Base-by-base conservation (phyloP, 2,888 invertebrate species). In the Sinopyrophorus schimmeli region DNA sequence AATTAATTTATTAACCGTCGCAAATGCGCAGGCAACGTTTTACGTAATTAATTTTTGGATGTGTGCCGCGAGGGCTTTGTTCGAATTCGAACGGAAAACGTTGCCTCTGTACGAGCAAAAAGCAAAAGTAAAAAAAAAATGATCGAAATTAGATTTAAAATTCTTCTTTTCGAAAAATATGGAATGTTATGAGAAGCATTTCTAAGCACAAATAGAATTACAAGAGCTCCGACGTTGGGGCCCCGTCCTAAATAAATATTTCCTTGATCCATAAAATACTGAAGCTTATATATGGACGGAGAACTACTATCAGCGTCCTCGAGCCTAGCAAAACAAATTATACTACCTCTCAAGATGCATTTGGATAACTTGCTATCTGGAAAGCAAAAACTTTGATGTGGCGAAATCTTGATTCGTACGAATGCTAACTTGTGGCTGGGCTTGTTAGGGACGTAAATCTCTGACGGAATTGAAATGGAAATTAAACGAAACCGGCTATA, bases 351-450 rank as follows among this genome's bases (percentile, higher is more conserved):
- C 16, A 26, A 47, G 47, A 47, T 32, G 47, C 47, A 39, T 32
- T 39, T 26, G 32, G 47, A 47, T 47, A 47, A 47, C 23, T 39
- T 39, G n/a, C n/a, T n/a, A 47, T 47, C 47, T 30, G 31, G 47
- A 47, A 39, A 47, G 47, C 39, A 47, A 47, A 47, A n/a, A n/a
- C 30, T 31, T 32, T 39, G 39, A 39, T 39, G 47, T 27, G 44
- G 37, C 24, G 35, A 44, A 30, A 37, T 44, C 44, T 37, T 44
- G 37, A 44, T 44, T 37, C 30, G 9, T 44, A 44, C 32, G 35
- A 43, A 32, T 24, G 41, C 23, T 41, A n/a, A n/a, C n/a, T n/a
- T n/a, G n/a, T 21, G 17, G 32, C 32, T 41, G 15, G 18, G 41
- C 28, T 12, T 30, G 28, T 28, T 30, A 26, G 17, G 39, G 20